Evolutionary conservation across 2,888 invertebrate species (phyloP), one percentile per base, ranked within the genome.

Genomic region (Sympetrum striolatum): DNA sequence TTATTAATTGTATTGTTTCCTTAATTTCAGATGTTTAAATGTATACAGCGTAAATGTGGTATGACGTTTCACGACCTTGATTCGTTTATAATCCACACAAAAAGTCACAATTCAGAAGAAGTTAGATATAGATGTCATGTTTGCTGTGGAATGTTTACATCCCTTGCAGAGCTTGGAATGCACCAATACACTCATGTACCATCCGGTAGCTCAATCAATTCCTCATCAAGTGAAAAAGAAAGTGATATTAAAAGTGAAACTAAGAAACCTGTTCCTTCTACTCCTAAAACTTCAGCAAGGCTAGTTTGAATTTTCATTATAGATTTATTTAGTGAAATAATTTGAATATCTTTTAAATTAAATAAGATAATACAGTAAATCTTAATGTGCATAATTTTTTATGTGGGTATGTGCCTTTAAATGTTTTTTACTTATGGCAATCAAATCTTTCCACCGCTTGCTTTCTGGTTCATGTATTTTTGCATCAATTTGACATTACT

Each of bases 11-110:
- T 90, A n/a, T 79, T 90, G n/a, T n/a, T n/a, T n/a, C 44, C 90
- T 82, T 90, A 91, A 90, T 92, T 92, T 37, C 91, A 96, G 93
- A 95, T 95, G 86, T 96, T 95, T 93, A 96, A 96, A 93, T 96
- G 96, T 93, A 95, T 96, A 90, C 95, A 96, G 93, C 95, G 94
- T 92, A 94, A 95, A 31, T 97, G 96, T 93, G 94, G 94, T 86
- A 93, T 94, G 92, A 95, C 95, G 92, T 96, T 95, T 93, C 94
- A 95, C 48, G 96, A 95, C 90, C 93, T 96, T 86, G 96, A 96
- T 90, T 93, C 94, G 79, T 95, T 96, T 92, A 93, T 96, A 80
- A 94, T 95, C 91, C 96, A 96, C 93, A 95, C 96, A 3, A 94
- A 95, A 91, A 92, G 92, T 8, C 95, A 95, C 92, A 96, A 96